Evolutionary conservation across 2,888 invertebrate genomes (phyloP).

Genomic region (Marronus borbonicus): DNA sequence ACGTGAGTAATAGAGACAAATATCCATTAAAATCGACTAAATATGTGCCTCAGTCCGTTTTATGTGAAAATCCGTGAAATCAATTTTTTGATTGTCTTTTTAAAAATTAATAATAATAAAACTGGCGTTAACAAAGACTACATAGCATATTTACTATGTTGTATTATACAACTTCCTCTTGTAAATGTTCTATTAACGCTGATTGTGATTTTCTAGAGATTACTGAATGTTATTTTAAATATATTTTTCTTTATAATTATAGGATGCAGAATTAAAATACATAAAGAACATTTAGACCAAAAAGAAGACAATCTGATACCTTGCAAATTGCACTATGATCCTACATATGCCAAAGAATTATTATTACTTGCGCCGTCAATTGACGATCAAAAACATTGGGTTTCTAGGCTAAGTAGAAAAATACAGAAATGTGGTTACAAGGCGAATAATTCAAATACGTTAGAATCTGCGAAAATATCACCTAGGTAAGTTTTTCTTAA

Average conservation of each 20-base stretch:
- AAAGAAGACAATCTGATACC: conserved; percentile 89
- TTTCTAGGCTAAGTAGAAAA: conserved; percentile 90
- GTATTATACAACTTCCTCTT: not conserved
- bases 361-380: conserved; percentile 88
- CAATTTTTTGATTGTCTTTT: too few species aligned
- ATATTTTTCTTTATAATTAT: conserved; percentile 55
- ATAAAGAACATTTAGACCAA: conserved; percentile 94
- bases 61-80: too few species aligned
- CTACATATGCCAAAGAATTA: conserved; percentile 93
- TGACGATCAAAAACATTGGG: conserved; percentile 95
- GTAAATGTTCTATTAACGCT: not conserved
- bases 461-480: conserved; percentile 80
- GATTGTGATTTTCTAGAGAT: not conserved
- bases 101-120: too few species aligned
- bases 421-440: conserved; percentile 95
- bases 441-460: conserved; percentile 79
- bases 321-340: conserved; percentile 97
- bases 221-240: too few species aligned
- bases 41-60: too few species aligned
- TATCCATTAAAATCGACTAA: too few species aligned
- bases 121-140: too few species aligned
- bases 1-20: too few species aligned
- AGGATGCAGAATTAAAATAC: conserved; percentile 98
- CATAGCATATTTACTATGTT: too few species aligned
- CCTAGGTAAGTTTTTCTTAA: conserved; percentile 76